phyloP scores from a whole-genome alignment of 2,113 vertebrate species.

The Pungitius pungitius region DNA sequence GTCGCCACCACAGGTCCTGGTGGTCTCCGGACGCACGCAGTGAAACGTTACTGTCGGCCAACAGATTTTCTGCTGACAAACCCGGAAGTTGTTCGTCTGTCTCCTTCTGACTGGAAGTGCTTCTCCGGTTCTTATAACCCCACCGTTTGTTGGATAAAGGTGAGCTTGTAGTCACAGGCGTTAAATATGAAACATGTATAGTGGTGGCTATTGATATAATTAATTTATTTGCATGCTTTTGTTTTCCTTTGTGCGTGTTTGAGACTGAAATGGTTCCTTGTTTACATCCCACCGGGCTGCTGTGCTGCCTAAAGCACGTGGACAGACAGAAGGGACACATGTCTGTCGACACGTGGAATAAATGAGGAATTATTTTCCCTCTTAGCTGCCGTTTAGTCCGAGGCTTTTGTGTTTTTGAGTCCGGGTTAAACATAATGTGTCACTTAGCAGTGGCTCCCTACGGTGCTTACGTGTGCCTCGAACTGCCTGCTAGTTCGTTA shows the following conservation, averaged over 20 bases:
- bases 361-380: background rate
- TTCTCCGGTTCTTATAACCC: background rate
- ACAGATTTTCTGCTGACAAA: constrained; percentile 46
- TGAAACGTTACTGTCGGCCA: constrained; percentile 69
- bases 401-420: background rate
- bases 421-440: background rate
- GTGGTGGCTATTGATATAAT: fast-evolving
- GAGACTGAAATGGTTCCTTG: constrained; percentile 39
- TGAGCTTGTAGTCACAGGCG: constrained; percentile 49
- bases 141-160: constrained; percentile 41
- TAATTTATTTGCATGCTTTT: background rate
- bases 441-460: background rate
- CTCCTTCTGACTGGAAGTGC: constrained; percentile 23
- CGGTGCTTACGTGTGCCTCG: background rate
- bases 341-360: background rate
- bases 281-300: constrained; percentile 69
- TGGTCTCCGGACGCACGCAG: background rate
- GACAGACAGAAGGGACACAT: constrained; percentile 29
- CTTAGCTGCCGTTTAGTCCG: background rate
- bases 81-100: constrained; percentile 71
- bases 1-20: no score
- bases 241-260: background rate
- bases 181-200: background rate
- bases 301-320: constrained; percentile 66
- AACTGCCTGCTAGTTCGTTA: constrained; percentile 41